phyloP scores from a whole-genome alignment of 2,888 invertebrate species.

The Ligdia adustata region DNA sequence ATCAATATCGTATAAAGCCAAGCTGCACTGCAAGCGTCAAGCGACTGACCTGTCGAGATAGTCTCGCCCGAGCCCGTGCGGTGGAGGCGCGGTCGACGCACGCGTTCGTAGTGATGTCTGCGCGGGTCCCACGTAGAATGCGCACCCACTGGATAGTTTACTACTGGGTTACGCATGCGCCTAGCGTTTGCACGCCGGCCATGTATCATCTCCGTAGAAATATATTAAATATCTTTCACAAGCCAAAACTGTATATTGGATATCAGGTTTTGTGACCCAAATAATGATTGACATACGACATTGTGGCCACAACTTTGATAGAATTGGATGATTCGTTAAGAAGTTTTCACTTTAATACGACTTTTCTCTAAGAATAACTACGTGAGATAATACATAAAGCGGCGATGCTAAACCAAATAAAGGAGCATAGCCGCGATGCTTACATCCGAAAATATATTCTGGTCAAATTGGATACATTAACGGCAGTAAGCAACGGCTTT shows the following conservation, averaged over 20 bases:
- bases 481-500: neutral
- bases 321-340: too few species aligned
- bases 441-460: constrained; percentile 10
- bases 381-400: constrained; percentile 45
- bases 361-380: too few species aligned
- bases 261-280: too few species aligned
- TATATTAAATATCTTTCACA: too few species aligned
- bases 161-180: constrained; percentile 86
- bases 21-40: constrained; percentile 13
- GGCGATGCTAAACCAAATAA: constrained; percentile 17
- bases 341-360: too few species aligned
- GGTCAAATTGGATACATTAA: constrained; percentile 7
- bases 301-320: too few species aligned
- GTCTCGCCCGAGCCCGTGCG: constrained; percentile 87
- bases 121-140: constrained; percentile 95
- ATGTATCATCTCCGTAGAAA: constrained; percentile 43
- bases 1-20: neutral
- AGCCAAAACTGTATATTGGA: too few species aligned
- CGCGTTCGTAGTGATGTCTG: constrained; percentile 94
- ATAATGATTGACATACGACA: too few species aligned
- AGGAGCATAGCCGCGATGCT: neutral
- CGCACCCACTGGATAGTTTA: constrained; percentile 80
- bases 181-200: constrained; percentile 29
- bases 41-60: constrained; percentile 80
- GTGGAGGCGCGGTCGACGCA: constrained; percentile 87